A percentile compares a stretch with the other conserved stretches of the same genome.
Conservation (phyloP, 2,888 invertebrate genomes). For the Linnaemya vulpina region DNA sequence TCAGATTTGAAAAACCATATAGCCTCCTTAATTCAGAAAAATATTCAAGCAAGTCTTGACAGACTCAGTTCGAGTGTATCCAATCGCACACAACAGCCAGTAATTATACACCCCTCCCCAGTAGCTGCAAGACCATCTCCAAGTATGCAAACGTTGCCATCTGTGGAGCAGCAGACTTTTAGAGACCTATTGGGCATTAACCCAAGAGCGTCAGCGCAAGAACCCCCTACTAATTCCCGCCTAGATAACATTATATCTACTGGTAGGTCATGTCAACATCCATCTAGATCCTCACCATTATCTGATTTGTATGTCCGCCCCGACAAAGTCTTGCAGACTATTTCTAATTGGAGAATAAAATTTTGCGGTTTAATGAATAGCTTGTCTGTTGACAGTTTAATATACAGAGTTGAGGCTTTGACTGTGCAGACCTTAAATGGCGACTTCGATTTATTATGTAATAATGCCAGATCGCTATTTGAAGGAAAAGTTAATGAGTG, state of each 20-base stretch:
- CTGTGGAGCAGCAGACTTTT: no score
- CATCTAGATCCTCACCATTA: no score
- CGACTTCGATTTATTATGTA: conserved; percentile 39
- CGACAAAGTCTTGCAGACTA: no score
- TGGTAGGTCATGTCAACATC: conserved; percentile 1
- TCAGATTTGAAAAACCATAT: no score
- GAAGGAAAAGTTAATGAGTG: conserved; percentile 53
- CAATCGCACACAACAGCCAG: no score
- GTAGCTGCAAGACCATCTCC: background rate
- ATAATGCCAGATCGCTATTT: conserved; percentile 34
- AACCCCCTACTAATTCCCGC: background rate
- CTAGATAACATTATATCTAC: background rate
- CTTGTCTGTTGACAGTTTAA: conserved; percentile 59
- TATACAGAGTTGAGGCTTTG: conserved; percentile 49
- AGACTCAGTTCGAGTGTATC: no score
- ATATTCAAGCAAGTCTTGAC: no score
- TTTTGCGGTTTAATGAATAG: conserved; percentile 23
- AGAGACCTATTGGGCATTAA: no score
- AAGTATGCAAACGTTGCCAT: background rate
- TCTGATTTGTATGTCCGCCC: no score
- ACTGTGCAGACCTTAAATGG: conserved; percentile 31
- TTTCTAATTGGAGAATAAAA: no score
- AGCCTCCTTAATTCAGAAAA: no score
- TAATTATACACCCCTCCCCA: background rate
- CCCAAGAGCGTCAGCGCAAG: background rate